A percentile compares a stretch with the other conserved stretches of the same genome.
These are phyloP conservation scores for Drosophila pseudotakahashii DNA, from an alignment of 2,888 invertebrate species.

Conservation along the genomic window DNA sequence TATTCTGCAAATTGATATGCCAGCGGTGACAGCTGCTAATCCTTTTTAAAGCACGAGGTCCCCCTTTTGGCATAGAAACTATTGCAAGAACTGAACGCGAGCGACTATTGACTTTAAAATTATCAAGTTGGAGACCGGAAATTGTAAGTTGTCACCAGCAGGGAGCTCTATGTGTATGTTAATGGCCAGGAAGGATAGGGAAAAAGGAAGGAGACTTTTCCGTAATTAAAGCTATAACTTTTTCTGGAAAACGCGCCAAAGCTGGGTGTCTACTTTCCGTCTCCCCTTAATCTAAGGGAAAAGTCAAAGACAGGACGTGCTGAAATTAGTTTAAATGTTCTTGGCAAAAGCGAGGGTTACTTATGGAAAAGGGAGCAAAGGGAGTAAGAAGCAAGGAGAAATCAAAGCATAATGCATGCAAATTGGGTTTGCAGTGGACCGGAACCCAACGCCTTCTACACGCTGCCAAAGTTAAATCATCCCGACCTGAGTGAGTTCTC, in stretches of 20 bases:
- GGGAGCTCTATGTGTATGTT: background rate
- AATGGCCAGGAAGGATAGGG: background rate
- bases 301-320: constrained; percentile 23
- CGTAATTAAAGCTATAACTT: constrained; percentile 62
- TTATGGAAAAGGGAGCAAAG: background rate
- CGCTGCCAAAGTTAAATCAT: constrained; percentile 1
- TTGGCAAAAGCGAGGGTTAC: constrained; percentile 4
- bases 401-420: constrained; percentile 54
- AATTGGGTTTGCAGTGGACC: constrained; percentile 49
- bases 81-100: too few species aligned
- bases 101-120: background rate
- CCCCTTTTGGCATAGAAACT: background rate
- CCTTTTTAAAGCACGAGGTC: background rate
- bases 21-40: constrained; percentile 16
- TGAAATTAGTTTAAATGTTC: constrained; percentile 57
- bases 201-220: background rate
- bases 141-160: background rate
- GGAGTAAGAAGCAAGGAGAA: background rate
- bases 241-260: constrained; percentile 20
- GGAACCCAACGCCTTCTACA: constrained; percentile 1
- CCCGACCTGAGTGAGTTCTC: background rate
- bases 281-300: background rate
- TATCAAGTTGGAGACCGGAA: background rate
- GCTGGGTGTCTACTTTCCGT: background rate
- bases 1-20: constrained; percentile 21